A percentile compares a stretch with the other conserved stretches of the same genome.
Evolutionary conservation across 2,888 invertebrate species (phyloP).

Genomic region (Hirtodrosophila cameraria): DNA sequence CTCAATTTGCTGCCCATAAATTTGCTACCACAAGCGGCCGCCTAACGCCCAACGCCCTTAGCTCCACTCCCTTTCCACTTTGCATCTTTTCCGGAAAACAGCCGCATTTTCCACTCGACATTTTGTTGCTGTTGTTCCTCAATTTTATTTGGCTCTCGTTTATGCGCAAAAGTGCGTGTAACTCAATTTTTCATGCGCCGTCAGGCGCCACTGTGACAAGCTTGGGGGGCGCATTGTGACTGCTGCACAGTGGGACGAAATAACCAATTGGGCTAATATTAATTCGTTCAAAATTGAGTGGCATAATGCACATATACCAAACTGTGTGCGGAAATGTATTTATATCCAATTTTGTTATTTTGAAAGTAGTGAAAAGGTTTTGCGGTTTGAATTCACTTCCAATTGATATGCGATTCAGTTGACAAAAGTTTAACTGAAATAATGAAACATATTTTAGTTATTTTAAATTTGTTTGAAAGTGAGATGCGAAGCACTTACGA

Average conservation of each 20-base stretch:
- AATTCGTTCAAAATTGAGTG: too few species aligned
- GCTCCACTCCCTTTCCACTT: conserved; percentile 1
- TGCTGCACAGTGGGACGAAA: not conserved
- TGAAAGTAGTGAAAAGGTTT: too few species aligned
- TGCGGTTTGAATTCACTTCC: too few species aligned
- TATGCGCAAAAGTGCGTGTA: conserved; percentile 80
- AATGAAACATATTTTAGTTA: too few species aligned
- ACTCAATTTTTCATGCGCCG: conserved; percentile 77
- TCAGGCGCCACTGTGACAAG: conserved; percentile 21
- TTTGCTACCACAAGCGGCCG: conserved; percentile 70
- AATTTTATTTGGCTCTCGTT: conserved; percentile 62
- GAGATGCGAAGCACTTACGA: too few species aligned
- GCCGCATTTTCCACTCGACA: conserved; percentile 67
- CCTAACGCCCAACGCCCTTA: not conserved
- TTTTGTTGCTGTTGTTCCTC: conserved; percentile 47
- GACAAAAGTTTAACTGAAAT: too few species aligned
- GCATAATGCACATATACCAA: too few species aligned
- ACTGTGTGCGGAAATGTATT: too few species aligned
- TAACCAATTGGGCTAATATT: too few species aligned
- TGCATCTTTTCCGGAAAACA: conserved; percentile 20
- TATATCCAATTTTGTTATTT: too few species aligned
- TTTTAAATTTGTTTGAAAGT: too few species aligned
- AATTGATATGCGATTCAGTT: too few species aligned
- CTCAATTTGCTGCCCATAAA: conserved; percentile 73
- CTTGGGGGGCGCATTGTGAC: not conserved